These are phyloP conservation scores for Sinosuthora webbiana DNA, from an alignment of 2,113 vertebrate species.

Conservation along the genomic window DNA sequence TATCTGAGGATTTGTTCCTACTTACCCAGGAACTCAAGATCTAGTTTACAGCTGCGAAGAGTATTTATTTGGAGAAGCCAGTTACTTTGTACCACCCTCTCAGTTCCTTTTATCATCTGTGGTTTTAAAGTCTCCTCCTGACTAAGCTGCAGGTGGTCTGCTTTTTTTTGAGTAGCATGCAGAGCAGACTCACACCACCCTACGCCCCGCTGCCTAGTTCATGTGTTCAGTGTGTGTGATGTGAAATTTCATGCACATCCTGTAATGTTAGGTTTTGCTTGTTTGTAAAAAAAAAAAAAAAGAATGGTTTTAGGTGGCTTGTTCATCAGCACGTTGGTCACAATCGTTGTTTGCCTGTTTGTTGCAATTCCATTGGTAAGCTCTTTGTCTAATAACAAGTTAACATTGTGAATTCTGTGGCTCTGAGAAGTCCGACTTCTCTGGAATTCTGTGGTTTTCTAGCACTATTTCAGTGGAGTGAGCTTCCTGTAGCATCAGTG, in stretches of 20 bases:
- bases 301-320: not conserved
- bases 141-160: not conserved
- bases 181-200: not conserved
- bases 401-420: not conserved
- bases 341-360: not conserved
- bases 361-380: not conserved
- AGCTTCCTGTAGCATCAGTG: not conserved
- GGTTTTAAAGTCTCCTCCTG: slow-evolving; percentile 17
- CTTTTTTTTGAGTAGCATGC: not conserved
- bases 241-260: not conserved
- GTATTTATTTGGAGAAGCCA: slow-evolving; percentile 41
- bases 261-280: not conserved
- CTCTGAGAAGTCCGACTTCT: not conserved
- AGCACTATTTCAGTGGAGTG: not conserved
- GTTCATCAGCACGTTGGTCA: not conserved
- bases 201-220: not conserved
- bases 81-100: slow-evolving; percentile 23
- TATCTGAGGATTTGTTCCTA: slow-evolving; percentile 14
- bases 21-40: not conserved
- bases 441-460: not conserved
- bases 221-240: not conserved
- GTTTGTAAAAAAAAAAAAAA: not conserved
- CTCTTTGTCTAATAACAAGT: not conserved
- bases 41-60: not conserved
- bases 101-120: slow-evolving; percentile 4